Conservation (phyloP, 2,888 invertebrate species). For the Orthosia gothica region DNA sequence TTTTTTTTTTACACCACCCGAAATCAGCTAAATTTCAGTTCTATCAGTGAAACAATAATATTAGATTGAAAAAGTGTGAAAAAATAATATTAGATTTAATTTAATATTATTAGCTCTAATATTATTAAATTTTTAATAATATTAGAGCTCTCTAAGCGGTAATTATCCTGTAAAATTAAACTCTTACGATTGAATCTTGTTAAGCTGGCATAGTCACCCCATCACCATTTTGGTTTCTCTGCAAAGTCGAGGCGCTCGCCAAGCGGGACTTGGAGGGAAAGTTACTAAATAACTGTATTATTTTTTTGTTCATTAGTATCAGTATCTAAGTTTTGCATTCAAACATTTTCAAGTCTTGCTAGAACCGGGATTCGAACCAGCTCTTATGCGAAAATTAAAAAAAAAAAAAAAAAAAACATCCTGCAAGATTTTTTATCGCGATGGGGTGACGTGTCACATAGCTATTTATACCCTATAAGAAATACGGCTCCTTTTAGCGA, state of each 20-base stretch:
- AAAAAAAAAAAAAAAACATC: no score
- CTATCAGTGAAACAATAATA: no score
- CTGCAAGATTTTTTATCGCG: no score
- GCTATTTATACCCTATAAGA: not conserved
- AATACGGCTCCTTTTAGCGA: constrained; percentile 9
- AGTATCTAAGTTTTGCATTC: no score
- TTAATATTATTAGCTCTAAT: no score
- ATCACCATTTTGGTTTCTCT: not conserved
- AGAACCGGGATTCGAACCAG: no score
- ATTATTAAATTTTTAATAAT: no score
- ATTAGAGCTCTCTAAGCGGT: not conserved
- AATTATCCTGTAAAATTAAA: not conserved
- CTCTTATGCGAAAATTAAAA: no score
- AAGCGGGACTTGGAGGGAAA: not conserved
- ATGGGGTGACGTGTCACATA: not conserved
- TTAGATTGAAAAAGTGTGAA: no score
- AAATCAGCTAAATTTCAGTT: not conserved
- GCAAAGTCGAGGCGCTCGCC: not conserved
- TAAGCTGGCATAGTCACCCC: not conserved
- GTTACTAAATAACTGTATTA: not conserved
- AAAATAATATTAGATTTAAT: no score
- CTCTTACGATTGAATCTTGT: not conserved
- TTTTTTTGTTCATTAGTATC: not conserved
- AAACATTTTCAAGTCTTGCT: no score
- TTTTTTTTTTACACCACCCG: not conserved